These are phyloP conservation scores for Xyrauchen texanus DNA, from an alignment of 2,113 vertebrate species.

Conservation along the genomic window DNA sequence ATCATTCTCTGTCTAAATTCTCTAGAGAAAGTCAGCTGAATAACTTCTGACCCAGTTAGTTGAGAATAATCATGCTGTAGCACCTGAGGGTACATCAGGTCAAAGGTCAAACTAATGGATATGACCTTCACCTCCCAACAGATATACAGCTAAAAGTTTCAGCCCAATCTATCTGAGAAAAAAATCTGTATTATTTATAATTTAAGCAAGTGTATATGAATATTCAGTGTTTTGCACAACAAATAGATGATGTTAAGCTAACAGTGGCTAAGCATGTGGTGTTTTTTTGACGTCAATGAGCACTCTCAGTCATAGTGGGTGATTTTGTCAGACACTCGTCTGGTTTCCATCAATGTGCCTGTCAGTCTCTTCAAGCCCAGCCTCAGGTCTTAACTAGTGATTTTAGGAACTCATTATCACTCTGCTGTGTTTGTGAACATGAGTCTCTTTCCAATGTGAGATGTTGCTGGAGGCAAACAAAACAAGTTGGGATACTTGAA, in stretches of 20 bases:
- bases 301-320: neutral
- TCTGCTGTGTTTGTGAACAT: slow-evolving; percentile 54
- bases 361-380: slow-evolving; percentile 58
- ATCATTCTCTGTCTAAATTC: neutral
- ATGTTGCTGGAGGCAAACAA: slow-evolving; percentile 61
- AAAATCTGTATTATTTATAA: neutral
- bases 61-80: slow-evolving; percentile 6
- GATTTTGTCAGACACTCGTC: neutral
- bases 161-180: neutral
- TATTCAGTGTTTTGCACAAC: neutral
- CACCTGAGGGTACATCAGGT: neutral
- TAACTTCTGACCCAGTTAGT: slow-evolving; percentile 6
- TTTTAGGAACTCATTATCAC: slow-evolving; percentile 67
- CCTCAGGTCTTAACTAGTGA: slow-evolving; percentile 55
- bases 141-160: slow-evolving; percentile 21
- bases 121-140: slow-evolving; percentile 8
- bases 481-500: slow-evolving; percentile 65
- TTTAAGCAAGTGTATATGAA: neutral
- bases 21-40: neutral
- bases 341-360: slow-evolving; percentile 51
- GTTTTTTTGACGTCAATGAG: neutral
- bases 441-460: slow-evolving; percentile 63
- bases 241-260: neutral
- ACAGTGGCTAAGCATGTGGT: neutral
- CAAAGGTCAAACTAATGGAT: slow-evolving; percentile 12